phyloP scores from a whole-genome alignment of 2,797 vertebrate species.

The Glyptemys insculpta region DNA sequence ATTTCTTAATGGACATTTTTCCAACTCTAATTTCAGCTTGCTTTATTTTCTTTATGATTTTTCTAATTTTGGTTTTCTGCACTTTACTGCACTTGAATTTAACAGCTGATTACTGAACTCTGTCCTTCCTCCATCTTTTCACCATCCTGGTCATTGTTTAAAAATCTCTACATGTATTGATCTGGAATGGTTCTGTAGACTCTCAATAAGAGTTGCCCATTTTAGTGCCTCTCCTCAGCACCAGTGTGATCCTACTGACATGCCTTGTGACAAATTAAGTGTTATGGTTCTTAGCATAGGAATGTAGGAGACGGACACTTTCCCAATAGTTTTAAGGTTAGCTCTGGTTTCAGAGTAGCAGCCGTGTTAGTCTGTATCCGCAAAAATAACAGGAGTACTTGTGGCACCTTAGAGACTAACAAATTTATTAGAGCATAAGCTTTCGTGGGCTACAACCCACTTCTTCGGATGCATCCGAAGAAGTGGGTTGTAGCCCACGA shows the following conservation, averaged over 20 bases:
- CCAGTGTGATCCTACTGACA: background rate
- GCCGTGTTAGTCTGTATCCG: too few relatives aligned
- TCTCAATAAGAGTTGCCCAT: background rate
- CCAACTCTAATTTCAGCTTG: background rate
- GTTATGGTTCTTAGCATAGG: background rate
- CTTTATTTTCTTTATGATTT: background rate
- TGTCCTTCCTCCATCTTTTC: background rate
- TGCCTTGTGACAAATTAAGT: background rate
- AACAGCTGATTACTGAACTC: background rate
- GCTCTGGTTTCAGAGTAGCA: too few relatives aligned
- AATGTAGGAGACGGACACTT: background rate
- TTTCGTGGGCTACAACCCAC: too few relatives aligned
- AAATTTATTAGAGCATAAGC: too few relatives aligned
- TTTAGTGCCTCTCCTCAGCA: background rate
- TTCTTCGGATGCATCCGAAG: too few relatives aligned
- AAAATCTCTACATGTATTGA: background rate
- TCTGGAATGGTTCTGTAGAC: background rate
- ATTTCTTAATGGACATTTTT: background rate
- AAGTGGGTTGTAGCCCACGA: too few relatives aligned
- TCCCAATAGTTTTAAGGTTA: background rate
- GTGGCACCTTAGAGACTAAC: too few relatives aligned
- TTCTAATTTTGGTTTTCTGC: background rate
- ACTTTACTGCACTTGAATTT: background rate
- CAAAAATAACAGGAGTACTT: too few relatives aligned
- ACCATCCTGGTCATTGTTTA: fast-evolving